A percentile compares a stretch with the other conserved stretches of the same genome.
Evolutionary conservation across 2,113 vertebrate genomes (phyloP).

Genomic region (Mandrillus leucophaeus): DNA sequence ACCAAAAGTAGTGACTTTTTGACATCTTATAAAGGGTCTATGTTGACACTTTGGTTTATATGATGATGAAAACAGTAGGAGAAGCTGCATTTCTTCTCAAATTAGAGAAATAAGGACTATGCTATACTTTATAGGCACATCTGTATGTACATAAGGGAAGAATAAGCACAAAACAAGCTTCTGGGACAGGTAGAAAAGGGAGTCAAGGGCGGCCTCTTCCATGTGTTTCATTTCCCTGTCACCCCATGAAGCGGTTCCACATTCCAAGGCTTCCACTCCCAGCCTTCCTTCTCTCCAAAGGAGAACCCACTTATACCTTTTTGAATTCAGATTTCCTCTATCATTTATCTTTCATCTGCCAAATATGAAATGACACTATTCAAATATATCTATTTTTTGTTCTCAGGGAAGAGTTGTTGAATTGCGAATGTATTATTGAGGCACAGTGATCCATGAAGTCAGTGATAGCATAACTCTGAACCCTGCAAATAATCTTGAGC

Average conservation of each 20-base stretch:
- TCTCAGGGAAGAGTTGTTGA: background rate
- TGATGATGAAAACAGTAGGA: background rate
- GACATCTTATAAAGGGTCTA: background rate
- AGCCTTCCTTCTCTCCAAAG: background rate
- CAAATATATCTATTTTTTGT: background rate
- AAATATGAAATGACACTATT: background rate
- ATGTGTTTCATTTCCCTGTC: rapidly evolving
- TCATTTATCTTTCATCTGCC: background rate
- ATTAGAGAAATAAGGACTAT: background rate
- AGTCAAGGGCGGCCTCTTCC: background rate
- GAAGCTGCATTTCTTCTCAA: background rate
- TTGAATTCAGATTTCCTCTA: background rate
- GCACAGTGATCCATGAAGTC: background rate
- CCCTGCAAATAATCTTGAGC: background rate
- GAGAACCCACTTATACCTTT: background rate
- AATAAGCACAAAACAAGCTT: background rate
- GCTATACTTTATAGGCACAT: background rate
- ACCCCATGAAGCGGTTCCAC: background rate
- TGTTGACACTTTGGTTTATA: background rate
- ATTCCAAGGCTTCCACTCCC: background rate
- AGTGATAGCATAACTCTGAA: background rate
- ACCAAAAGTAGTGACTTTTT: background rate
- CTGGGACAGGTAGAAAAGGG: background rate
- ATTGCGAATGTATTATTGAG: background rate
- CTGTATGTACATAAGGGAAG: background rate